Evolutionary conservation across 2,113 vertebrate genomes (phyloP).

Genomic region (Grus americana): DNA sequence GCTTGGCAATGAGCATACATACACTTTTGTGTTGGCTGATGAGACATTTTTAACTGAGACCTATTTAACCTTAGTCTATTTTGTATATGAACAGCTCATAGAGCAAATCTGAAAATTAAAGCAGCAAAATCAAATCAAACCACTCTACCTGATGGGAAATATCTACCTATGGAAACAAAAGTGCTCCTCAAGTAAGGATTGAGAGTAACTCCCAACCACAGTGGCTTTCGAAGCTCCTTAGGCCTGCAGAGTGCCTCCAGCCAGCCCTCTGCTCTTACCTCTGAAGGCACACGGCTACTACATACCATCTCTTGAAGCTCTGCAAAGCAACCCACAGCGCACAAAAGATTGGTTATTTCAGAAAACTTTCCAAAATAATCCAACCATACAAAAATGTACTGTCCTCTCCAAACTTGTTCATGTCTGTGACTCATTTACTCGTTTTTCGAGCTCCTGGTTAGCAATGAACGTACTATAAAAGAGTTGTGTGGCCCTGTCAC

Average conservation of each 20-base stretch:
- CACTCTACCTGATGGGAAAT: neutral
- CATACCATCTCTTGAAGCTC: neutral
- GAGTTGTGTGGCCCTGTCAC: neutral
- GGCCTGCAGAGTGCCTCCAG: neutral
- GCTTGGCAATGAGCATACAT: neutral
- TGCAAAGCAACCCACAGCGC: neutral
- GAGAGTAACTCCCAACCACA: neutral
- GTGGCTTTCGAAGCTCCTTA: neutral
- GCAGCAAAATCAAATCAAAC: neutral
- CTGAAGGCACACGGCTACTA: neutral
- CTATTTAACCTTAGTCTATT: neutral
- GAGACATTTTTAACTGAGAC: neutral
- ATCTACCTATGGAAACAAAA: neutral
- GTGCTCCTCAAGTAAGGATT: neutral
- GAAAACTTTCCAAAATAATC: slow-evolving; percentile 28
- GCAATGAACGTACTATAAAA: neutral
- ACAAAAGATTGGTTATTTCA: slow-evolving; percentile 43
- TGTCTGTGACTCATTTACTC: slow-evolving; percentile 19
- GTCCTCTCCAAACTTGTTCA: slow-evolving; percentile 1
- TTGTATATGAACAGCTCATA: neutral
- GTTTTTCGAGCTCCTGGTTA: neutral
- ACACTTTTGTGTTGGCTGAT: neutral
- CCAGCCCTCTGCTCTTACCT: neutral
- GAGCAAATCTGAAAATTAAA: neutral
- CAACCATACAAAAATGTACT: slow-evolving; percentile 26